These are phyloP conservation scores for Cryptocephalus moraei DNA, from an alignment of 2,888 invertebrate genomes.

Conservation along the genomic window DNA sequence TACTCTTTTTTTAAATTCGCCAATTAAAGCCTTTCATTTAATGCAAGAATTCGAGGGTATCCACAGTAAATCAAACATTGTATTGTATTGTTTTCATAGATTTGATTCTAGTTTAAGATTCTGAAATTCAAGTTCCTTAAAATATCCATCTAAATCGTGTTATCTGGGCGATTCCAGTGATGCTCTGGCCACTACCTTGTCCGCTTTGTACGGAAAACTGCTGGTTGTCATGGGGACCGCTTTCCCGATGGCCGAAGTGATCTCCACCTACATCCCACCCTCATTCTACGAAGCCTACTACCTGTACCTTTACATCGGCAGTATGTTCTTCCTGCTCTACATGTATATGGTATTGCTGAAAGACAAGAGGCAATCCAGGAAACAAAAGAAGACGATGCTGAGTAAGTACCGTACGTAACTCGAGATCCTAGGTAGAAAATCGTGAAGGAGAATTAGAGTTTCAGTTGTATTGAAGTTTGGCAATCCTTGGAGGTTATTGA, in stretches of 20 bases:
- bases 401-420: constrained; percentile 13
- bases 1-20: too few relatives aligned
- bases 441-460: too few relatives aligned
- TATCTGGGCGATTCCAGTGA: constrained; percentile 52
- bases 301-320: constrained; percentile 57
- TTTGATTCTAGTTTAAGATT: too few relatives aligned
- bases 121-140: too few relatives aligned
- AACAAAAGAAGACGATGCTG: constrained; percentile 17
- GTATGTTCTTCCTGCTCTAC: constrained; percentile 57
- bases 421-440: too few relatives aligned
- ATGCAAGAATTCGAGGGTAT: too few relatives aligned
- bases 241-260: constrained; percentile 93
- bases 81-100: too few relatives aligned
- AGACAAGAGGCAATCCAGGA: constrained; percentile 35
- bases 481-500: too few relatives aligned
- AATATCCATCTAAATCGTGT: too few relatives aligned
- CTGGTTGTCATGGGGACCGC: constrained; percentile 91
- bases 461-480: too few relatives aligned
- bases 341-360: constrained; percentile 62
- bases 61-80: too few relatives aligned
- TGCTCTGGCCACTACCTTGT: constrained; percentile 79
- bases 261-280: constrained; percentile 87
- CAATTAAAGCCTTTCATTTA: too few relatives aligned
- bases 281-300: constrained; percentile 78
- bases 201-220: constrained; percentile 87